Evolutionary conservation across 2,797 vertebrate genomes (phyloP), one percentile per base, ranked within the genome.

Genomic region (Protonibea diacanthus): DNA sequence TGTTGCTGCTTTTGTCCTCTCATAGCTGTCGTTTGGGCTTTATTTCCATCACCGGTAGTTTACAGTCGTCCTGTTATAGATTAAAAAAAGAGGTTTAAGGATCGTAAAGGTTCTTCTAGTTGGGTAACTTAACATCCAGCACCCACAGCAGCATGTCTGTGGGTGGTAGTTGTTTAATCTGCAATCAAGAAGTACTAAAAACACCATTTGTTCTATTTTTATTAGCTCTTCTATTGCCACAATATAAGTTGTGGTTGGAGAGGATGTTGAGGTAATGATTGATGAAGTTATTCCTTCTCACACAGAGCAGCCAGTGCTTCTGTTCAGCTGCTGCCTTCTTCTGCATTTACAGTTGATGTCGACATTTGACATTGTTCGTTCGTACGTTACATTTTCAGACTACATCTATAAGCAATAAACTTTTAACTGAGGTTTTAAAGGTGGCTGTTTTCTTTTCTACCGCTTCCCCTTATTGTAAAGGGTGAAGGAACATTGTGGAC

Each of bases 1-100:
- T 73, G 62, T 44, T 80, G 59, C 56, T 76, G 67, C 59, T 83
- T 81, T 86, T 81, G 68, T 78, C 68, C 29, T 78, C 45, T 66
- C 27, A 33, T 18, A 79, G 60, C 63, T 73, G 70, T 49, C 40
- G 12, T 0, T 0, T 27, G 56, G 21, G 62, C 21, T 48, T 63
- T 52, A 38, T 81, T 78, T 48, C 70, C 45, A 29, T 68, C 38
- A 38, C 33, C 29, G 38, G 52, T 61, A 62, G 67, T 79, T 69
- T 13, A 72, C 62, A 75, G 27, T 55, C 49, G 42, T 73, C 51
- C 29, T 63, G 21, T 2, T 44, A 6, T 78, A 55, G 57, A 80
- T 79, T n/a, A 33, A 66, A 63, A 45, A 82, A 70, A 67, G 62
- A 74, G 53, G 33, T 33, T 9, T 38, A 56, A 27, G 52, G 44